These are phyloP conservation scores for Polydrusus tereticollis DNA, from an alignment of 2,888 invertebrate genomes.

Conservation along the genomic window DNA sequence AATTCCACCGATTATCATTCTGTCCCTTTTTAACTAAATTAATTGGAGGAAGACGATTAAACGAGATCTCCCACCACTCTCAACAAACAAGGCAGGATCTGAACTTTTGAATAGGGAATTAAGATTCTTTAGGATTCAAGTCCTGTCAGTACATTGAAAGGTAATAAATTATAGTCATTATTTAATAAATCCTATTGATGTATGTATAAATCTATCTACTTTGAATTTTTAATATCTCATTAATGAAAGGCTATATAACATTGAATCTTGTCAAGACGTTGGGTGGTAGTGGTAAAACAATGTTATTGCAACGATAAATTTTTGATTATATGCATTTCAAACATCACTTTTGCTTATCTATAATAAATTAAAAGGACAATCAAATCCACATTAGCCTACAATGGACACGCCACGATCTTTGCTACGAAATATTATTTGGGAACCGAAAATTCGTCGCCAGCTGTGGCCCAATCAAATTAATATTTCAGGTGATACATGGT, in stretches of 20 bases:
- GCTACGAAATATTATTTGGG: constrained; percentile 21
- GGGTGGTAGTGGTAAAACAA: too few relatives aligned
- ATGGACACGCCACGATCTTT: constrained; percentile 8
- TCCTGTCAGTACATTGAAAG: constrained; percentile 38
- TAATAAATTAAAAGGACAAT: constrained; percentile 10
- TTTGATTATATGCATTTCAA: neutral
- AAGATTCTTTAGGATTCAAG: constrained; percentile 40
- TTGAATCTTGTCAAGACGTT: too few relatives aligned
- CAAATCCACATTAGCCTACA: constrained; percentile 34
- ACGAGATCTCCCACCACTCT: too few relatives aligned
- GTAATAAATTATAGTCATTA: constrained; percentile 48
- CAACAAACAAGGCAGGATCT: too few relatives aligned
- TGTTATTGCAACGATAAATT: too few relatives aligned
- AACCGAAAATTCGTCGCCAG: constrained; percentile 34
- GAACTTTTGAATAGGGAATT: too few relatives aligned
- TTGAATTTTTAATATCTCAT: constrained; percentile 41
- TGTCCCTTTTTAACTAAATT: neutral
- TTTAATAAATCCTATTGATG: constrained; percentile 46
- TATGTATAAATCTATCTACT: constrained; percentile 28
- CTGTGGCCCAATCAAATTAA: constrained; percentile 37
- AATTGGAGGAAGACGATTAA: neutral
- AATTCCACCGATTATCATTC: neutral
- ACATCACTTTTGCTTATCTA: neutral
- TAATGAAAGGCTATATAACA: constrained; percentile 6
- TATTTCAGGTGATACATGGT: constrained; percentile 43